Base-by-base conservation (phyloP, 2,888 invertebrate species). In the Pseudococcus longispinus region DNA sequence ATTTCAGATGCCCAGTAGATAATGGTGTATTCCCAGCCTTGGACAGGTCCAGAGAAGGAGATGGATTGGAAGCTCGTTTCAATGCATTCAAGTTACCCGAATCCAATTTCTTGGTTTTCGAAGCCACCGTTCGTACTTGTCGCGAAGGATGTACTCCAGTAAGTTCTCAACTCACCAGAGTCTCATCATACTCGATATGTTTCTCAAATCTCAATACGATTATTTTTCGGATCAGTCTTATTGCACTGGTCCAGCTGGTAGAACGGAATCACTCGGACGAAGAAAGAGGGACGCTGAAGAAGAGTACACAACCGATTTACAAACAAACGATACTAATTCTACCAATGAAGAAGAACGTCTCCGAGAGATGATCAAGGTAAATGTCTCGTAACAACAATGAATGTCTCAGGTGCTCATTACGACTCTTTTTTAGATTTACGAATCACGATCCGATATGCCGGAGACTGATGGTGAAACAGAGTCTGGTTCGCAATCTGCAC, bases 11-110 rank as follows among this genome's bases (percentile, higher is more conserved):
- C 89, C 97, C 97, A 0, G 96, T 97, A 0, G 97, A 97, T 91
- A 95, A 96, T 20, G 96, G 95, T 90, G 97, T 97, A 0, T 97
- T 97, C 92, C 97, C 97, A 0, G 96, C 97, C 90, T 91, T 97
- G 89, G 97, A 97, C 90, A 94, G 96, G 90, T 93, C 96, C 0
- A 93, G 97, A 37, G 96, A 94, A 89, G 95, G 96, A 0, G 96
- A 97, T 90, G 96, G 96, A 2, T 91, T 97, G 85, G 97, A 97
- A 92, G 97, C 97, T 0, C 93, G 96, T 89, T 97, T 97, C 91
- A 97, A 97, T 91, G 97, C 97, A 0, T 97, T 97, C 90, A 97
- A 97, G 91, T 97, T 97, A 89, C 97, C 97, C 0, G 97, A 97
- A 91, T 97, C 97, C 0, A 97, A 97, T 91, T 97, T 97, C 92